Evolutionary conservation across 1,140 invertebrate species (phyloP).

Genomic region (Cotesia glomerata): DNA sequence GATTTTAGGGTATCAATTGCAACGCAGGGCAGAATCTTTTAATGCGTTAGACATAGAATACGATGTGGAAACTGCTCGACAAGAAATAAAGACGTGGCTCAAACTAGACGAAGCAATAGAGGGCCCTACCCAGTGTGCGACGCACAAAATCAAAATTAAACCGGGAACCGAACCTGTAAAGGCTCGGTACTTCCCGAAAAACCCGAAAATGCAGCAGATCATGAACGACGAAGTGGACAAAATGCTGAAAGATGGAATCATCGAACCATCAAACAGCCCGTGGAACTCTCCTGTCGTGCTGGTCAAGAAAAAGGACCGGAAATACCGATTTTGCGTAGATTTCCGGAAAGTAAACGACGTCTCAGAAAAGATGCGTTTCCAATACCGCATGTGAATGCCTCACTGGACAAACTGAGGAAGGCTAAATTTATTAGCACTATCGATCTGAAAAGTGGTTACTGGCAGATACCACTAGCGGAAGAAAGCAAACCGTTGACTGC

Average conservation of each 20-base stretch:
- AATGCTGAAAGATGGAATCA: neutral
- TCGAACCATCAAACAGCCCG: neutral
- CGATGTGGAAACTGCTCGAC: too few species aligned
- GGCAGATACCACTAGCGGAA: slow-evolving; percentile 32
- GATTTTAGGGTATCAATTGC: too few species aligned
- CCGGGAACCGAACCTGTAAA: too few species aligned
- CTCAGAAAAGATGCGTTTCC: slow-evolving; percentile 58
- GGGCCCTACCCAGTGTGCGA: too few species aligned
- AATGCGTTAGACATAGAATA: too few species aligned
- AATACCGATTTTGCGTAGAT: slow-evolving; percentile 58
- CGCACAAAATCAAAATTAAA: too few species aligned
- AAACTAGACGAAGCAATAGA: too few species aligned
- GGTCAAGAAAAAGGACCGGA: slow-evolving; percentile 21
- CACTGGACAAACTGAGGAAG: slow-evolving; percentile 53
- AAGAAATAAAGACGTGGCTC: too few species aligned
- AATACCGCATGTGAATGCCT: slow-evolving; percentile 59
- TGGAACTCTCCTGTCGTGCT: neutral
- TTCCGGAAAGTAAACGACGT: slow-evolving; percentile 54
- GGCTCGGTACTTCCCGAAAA: too few species aligned
- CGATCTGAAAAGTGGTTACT: slow-evolving; percentile 37
- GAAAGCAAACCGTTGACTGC: slow-evolving; percentile 27
- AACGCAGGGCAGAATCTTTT: too few species aligned
- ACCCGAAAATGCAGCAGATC: too few species aligned
- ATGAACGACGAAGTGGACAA: neutral
- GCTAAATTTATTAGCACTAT: slow-evolving; percentile 48